A percentile compares a stretch with the other conserved stretches of the same genome.
Conservation (phyloP, 2,113 vertebrate species). For the Poeciliopsis prolifica region DNA sequence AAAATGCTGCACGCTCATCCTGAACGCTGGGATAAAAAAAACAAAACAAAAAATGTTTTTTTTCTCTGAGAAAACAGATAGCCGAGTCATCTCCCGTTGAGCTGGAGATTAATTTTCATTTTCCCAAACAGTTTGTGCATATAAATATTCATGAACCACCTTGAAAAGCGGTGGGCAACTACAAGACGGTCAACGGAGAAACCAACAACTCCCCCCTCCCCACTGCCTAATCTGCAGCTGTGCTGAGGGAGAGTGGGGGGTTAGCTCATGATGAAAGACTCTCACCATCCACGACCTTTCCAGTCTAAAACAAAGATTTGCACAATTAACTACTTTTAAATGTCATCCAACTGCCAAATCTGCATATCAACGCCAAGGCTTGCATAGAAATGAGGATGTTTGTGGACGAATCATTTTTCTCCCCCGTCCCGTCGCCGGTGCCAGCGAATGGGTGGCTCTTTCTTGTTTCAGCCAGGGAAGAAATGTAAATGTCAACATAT, state of each 20-base stretch:
- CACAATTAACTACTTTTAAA: conserved; percentile 86
- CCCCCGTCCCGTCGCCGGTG: conserved; percentile 41
- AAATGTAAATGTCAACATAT: conserved; percentile 81
- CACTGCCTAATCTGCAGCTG: conserved; percentile 53
- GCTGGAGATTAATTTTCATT: conserved; percentile 76
- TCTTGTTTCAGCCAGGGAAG: conserved; percentile 65
- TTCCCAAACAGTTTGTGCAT: conserved; percentile 75
- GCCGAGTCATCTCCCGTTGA: conserved; percentile 65
- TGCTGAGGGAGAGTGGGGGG: conserved; percentile 40
- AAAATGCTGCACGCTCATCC: conserved; percentile 34
- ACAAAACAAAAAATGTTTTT: neutral
- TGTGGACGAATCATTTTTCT: conserved; percentile 58
- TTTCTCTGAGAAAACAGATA: conserved; percentile 58
- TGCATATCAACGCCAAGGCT: conserved; percentile 76
- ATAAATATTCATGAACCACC: conserved; percentile 80
- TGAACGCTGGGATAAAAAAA: conserved; percentile 17
- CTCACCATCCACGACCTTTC: conserved; percentile 80
- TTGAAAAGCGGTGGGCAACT: conserved; percentile 67
- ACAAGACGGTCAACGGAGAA: conserved; percentile 64
- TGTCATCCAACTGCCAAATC: conserved; percentile 80
- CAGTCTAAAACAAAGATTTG: conserved; percentile 84
- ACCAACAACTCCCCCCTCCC: conserved; percentile 46
- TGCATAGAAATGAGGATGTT: conserved; percentile 78
- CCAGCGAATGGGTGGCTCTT: conserved; percentile 49
- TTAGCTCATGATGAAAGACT: conserved; percentile 75